These are phyloP conservation scores for Antennarius striatus DNA, from an alignment of 2,113 vertebrate genomes.

Conservation along the genomic window DNA sequence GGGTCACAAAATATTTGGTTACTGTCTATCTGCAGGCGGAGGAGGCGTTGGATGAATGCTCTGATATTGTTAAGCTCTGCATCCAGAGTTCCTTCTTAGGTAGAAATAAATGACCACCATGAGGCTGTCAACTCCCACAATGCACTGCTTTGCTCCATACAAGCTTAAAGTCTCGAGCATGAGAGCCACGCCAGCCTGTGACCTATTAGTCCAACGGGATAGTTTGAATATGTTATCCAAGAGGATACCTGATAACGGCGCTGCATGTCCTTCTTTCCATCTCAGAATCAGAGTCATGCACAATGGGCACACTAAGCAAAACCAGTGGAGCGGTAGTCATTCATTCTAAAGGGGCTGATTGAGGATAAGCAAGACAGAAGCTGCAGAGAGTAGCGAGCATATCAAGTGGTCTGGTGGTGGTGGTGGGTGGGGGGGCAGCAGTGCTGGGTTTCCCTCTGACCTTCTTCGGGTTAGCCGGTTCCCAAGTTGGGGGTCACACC, in stretches of 20 bases:
- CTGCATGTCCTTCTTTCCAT: slow-evolving; percentile 47
- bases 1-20: slow-evolving; percentile 8
- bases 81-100: background rate
- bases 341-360: slow-evolving; percentile 72
- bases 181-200: slow-evolving; percentile 70
- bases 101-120: slow-evolving; percentile 6
- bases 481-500: slow-evolving; percentile 80
- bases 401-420: slow-evolving; percentile 75
- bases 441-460: slow-evolving; percentile 74
- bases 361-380: slow-evolving; percentile 64
- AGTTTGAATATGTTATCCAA: slow-evolving; percentile 69
- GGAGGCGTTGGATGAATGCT: background rate
- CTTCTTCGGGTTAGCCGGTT: slow-evolving; percentile 78
- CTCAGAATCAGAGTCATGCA: slow-evolving; percentile 64
- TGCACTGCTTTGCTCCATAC: slow-evolving; percentile 13
- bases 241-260: slow-evolving; percentile 71
- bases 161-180: slow-evolving; percentile 38
- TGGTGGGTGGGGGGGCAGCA: slow-evolving; percentile 41
- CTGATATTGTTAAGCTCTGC: background rate
- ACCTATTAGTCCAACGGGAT: slow-evolving; percentile 63
- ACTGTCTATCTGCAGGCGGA: slow-evolving; percentile 1
- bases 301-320: slow-evolving; percentile 77
- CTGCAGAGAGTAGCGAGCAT: slow-evolving; percentile 57
- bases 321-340: slow-evolving; percentile 76
- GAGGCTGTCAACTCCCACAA: slow-evolving; percentile 16